Evolutionary conservation across 2,113 vertebrate species (phyloP).

Genomic region (Myiozetetes cayanensis): DNA sequence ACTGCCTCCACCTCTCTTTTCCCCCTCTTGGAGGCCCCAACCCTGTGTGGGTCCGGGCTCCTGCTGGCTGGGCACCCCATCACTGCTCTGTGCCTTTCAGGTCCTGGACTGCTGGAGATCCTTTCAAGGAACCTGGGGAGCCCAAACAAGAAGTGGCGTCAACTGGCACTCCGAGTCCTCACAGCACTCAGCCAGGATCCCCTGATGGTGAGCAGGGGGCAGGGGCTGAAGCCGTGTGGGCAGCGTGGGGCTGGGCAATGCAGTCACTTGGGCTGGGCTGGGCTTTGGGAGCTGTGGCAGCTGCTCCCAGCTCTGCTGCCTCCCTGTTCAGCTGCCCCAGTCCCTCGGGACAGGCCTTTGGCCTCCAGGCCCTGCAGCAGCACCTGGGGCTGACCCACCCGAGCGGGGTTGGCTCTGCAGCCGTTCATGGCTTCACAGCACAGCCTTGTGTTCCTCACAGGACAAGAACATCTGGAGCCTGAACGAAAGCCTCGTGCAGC

Average conservation of each 20-base stretch:
- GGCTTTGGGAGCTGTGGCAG: background rate
- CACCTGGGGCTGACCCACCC: too few relatives aligned
- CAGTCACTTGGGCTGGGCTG: background rate
- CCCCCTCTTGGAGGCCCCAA: background rate
- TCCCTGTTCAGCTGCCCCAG: background rate
- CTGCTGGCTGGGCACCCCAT: fast-evolving
- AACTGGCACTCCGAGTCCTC: background rate
- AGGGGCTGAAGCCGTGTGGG: background rate
- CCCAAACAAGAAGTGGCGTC: background rate
- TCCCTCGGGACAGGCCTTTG: too few relatives aligned
- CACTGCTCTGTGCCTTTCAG: background rate
- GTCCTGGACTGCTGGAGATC: fast-evolving
- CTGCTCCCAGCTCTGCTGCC: background rate
- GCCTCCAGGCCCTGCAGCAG: too few relatives aligned
- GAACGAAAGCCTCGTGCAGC: too few relatives aligned
- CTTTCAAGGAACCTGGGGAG: background rate
- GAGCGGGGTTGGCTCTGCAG: background rate
- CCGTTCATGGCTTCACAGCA: too few relatives aligned
- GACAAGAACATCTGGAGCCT: too few relatives aligned
- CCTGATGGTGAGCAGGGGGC: background rate
- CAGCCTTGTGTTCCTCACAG: too few relatives aligned
- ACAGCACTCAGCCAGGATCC: background rate
- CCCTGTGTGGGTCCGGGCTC: background rate
- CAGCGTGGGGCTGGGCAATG: too few relatives aligned
- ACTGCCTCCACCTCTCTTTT: background rate